phyloP scores from a whole-genome alignment of 2,797 vertebrate species.

The Malurus splendens region DNA sequence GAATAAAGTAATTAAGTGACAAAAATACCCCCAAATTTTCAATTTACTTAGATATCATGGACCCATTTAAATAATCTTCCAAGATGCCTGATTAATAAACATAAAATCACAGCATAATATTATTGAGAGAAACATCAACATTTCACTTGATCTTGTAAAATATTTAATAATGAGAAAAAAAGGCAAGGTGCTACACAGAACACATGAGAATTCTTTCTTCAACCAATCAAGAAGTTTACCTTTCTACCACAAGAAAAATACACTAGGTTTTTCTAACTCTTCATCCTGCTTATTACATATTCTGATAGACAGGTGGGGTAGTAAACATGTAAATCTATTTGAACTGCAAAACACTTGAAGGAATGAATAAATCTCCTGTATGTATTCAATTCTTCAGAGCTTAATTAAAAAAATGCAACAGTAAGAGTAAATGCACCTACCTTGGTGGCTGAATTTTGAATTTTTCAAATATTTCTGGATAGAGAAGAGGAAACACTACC shows the following conservation, averaged over 20 bases:
- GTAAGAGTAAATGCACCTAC: conserved; percentile 67
- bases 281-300: neutral
- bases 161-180: neutral
- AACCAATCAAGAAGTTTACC: neutral
- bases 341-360: neutral
- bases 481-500: conserved; percentile 97
- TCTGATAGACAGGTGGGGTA: neutral
- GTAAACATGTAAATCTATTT: neutral
- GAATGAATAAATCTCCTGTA: neutral
- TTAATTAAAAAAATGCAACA: neutral
- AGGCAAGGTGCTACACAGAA: neutral
- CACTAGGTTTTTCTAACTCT: neutral
- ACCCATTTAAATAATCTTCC: neutral
- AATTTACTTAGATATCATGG: neutral
- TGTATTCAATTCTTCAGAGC: neutral
- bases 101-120: neutral
- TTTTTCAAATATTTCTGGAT: conserved; percentile 96
- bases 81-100: neutral
- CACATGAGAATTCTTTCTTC: neutral
- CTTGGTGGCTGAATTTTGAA: conserved; percentile 98
- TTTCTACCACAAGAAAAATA: neutral
- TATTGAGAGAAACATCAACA: neutral
- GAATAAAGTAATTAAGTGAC: neutral
- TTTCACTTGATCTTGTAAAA: neutral
- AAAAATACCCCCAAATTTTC: neutral